A percentile compares a stretch with the other conserved stretches of the same genome.
phyloP scores from a whole-genome alignment of 1,140 invertebrate species.

The Luehdorfia chinensis region DNA sequence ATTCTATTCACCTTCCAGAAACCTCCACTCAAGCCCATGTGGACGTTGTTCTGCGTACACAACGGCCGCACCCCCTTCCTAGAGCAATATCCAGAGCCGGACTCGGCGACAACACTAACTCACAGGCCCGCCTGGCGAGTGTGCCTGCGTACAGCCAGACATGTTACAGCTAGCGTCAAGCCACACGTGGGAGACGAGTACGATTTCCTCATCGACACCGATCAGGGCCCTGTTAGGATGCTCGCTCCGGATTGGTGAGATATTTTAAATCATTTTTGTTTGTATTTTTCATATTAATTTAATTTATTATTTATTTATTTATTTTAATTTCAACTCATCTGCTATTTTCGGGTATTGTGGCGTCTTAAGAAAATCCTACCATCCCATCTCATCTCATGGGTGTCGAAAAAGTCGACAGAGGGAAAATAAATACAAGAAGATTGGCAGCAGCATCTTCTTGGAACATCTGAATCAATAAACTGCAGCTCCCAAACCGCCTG shows the following conservation, averaged over 20 bases:
- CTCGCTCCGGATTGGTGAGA: conserved; percentile 61
- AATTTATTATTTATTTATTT: not conserved
- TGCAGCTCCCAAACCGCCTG: too few relatives aligned
- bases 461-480: too few relatives aligned
- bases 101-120: conserved; percentile 29
- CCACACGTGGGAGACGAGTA: conserved; percentile 44
- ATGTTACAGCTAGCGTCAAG: conserved; percentile 59
- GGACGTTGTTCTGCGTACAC: conserved; percentile 63
- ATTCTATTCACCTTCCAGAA: conserved; percentile 57
- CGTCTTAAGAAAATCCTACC: too few relatives aligned
- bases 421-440: too few relatives aligned
- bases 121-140: conserved; percentile 55
- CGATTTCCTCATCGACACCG: conserved; percentile 59
- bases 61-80: conserved; percentile 59
- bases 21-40: conserved; percentile 56
- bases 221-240: conserved; percentile 57
- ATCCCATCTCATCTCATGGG: too few relatives aligned
- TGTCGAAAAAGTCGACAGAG: too few relatives aligned
- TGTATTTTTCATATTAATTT: conserved; percentile 1
- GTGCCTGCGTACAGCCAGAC: conserved; percentile 40
- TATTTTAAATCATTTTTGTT: too few relatives aligned
- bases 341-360: too few relatives aligned
- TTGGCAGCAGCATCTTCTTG: too few relatives aligned
- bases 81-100: conserved; percentile 55
- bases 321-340: not conserved